These are phyloP conservation scores for Desmophyllum pertusum DNA, from an alignment of 92 coral and sea anemone genomes.

Conservation along the genomic window DNA sequence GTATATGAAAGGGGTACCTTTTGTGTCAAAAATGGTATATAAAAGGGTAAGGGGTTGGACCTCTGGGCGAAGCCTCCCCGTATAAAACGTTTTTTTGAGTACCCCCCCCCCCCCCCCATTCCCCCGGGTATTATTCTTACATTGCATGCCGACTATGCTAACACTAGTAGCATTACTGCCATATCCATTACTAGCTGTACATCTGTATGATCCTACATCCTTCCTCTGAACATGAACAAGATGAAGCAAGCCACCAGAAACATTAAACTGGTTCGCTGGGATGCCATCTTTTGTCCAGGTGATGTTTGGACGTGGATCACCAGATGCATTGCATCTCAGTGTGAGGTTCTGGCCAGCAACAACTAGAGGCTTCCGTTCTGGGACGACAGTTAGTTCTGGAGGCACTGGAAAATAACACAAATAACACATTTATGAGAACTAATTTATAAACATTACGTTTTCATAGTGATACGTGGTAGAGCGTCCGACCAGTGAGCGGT, in stretches of 20 bases:
- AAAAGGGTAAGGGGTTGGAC: no score
- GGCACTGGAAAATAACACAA: background rate
- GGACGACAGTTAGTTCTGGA: background rate
- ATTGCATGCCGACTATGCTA: background rate
- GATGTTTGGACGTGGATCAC: background rate
- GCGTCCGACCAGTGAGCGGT: no score
- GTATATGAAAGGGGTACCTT: no score
- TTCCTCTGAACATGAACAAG: background rate
- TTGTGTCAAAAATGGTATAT: no score
- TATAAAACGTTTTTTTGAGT: no score
- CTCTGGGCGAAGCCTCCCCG: no score
- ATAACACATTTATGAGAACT: no score
- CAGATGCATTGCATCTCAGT: constrained; percentile 1
- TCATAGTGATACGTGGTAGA: no score
- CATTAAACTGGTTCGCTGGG: background rate
- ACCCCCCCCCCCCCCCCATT: no score
- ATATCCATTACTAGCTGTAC: background rate
- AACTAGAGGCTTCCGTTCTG: background rate
- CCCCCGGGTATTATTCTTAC: no score
- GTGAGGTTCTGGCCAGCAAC: background rate
- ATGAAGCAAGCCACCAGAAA: background rate
- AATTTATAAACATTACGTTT: no score
- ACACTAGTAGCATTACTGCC: background rate
- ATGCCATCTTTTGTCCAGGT: background rate
- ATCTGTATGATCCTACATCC: constrained; percentile 3